These are phyloP conservation scores for Bellardia bayeri DNA, from an alignment of 2,888 invertebrate species.

Conservation along the genomic window DNA sequence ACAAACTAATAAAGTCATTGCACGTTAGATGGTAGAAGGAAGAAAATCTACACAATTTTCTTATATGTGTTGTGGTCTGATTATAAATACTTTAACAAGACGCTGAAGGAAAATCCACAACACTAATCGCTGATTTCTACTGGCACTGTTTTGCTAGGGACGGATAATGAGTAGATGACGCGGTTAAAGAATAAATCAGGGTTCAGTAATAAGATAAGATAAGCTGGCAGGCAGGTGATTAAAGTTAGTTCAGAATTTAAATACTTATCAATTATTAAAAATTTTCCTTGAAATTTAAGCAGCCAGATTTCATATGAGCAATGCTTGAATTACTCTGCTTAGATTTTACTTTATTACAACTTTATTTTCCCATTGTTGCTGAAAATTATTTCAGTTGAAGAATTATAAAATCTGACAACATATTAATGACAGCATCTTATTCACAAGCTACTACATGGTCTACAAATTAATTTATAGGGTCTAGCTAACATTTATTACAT, in stretches of 20 bases:
- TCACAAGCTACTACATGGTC: not conserved
- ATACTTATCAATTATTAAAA: too few relatives aligned
- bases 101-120: not conserved
- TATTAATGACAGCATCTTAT: too few relatives aligned
- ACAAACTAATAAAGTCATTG: slow-evolving; percentile 65
- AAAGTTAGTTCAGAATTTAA: too few relatives aligned
- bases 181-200: not conserved
- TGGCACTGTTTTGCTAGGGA: not conserved
- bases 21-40: slow-evolving; percentile 32
- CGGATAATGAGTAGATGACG: too few relatives aligned
- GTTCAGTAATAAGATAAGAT: too few relatives aligned
- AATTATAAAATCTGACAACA: not conserved
- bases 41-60: slow-evolving; percentile 12
- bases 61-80: not conserved
- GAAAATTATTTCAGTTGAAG: too few relatives aligned
- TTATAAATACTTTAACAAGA: not conserved
- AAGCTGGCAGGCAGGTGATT: not conserved
- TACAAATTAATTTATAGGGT: slow-evolving; percentile 23
- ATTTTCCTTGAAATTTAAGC: too few relatives aligned
- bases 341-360: too few relatives aligned
- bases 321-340: too few relatives aligned
- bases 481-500: slow-evolving; percentile 19
- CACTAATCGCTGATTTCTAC: not conserved
- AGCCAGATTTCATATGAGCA: too few relatives aligned
- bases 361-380: too few relatives aligned